Evolutionary conservation across 2,113 vertebrate species (phyloP).

Genomic region (Elanus axillaris): DNA sequence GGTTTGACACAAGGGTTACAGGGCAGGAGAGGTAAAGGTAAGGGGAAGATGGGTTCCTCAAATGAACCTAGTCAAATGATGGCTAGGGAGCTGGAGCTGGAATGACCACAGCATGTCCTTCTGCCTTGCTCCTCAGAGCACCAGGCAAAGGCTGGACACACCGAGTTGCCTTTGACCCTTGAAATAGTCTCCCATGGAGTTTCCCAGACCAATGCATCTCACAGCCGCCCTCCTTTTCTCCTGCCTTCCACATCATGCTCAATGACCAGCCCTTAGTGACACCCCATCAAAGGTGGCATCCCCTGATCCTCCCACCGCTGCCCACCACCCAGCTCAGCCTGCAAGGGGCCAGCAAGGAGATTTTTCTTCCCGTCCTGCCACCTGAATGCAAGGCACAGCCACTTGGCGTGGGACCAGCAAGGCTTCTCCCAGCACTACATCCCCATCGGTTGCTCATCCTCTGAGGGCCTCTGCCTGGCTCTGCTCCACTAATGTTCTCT

Average conservation of each 20-base stretch:
- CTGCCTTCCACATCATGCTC: not conserved
- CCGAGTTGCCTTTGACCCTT: not conserved
- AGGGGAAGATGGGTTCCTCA: not conserved
- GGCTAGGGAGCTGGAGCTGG: not conserved
- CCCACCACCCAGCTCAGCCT: not conserved
- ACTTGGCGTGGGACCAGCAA: not conserved
- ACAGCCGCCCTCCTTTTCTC: not conserved
- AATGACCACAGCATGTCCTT: not conserved
- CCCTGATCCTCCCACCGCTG: not conserved
- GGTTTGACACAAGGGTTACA: not conserved
- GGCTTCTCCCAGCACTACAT: not conserved
- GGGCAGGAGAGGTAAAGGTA: not conserved
- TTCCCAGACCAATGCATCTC: not conserved
- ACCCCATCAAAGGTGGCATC: not conserved
- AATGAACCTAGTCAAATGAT: not conserved
- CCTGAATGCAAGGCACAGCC: not conserved
- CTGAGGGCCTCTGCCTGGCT: constrained; percentile 10
- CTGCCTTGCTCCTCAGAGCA: not conserved
- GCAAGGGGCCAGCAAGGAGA: not conserved
- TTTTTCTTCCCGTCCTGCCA: not conserved
- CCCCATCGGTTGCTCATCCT: not conserved
- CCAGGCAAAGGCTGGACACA: not conserved
- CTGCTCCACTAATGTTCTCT: constrained; percentile 28
- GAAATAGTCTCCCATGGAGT: not conserved
- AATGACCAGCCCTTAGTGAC: not conserved